Percentiles rank a stretch among this genome's conserved stretches.
phyloP scores from a whole-genome alignment of 1,140 invertebrate species.

The Apis mellifera region DNA sequence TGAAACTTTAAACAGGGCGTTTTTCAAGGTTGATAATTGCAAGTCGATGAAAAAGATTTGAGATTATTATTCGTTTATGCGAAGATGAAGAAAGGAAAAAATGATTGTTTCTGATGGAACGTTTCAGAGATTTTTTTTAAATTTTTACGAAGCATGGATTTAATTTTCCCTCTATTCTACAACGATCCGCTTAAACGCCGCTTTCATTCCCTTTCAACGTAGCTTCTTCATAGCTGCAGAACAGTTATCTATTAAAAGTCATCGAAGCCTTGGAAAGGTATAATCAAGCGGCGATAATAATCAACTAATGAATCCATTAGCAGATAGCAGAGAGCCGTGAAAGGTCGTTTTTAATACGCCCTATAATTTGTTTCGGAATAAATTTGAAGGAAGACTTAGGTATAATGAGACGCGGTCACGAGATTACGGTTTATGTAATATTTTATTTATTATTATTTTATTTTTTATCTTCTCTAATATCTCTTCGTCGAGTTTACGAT shows the following conservation, averaged over 20 bases:
- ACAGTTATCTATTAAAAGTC: constrained; percentile 21
- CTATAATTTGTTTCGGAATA: constrained; percentile 8
- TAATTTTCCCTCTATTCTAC: neutral
- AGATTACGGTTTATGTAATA: neutral
- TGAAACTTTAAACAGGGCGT: neutral
- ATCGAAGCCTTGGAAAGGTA: constrained; percentile 2
- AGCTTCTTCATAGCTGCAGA: no score
- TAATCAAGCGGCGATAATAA: constrained; percentile 21
- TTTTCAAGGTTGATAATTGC: neutral
- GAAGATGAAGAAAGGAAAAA: no score
- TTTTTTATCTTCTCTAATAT: neutral
- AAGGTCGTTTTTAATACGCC: constrained; percentile 13
- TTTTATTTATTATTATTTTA: neutral
- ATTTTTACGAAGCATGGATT: neutral
- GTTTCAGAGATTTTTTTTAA: neutral
- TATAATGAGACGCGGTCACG: neutral
- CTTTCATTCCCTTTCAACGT: neutral
- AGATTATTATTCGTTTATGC: no score
- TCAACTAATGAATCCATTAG: constrained; percentile 28
- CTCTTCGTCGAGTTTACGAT: no score
- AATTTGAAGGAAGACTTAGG: neutral
- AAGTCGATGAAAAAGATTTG: no score
- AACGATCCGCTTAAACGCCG: neutral
- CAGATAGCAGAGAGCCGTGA: neutral
- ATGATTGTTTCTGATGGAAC: neutral